Evolutionary conservation across 2,113 vertebrate genomes (phyloP).

Genomic region (Leucosticte australis): DNA sequence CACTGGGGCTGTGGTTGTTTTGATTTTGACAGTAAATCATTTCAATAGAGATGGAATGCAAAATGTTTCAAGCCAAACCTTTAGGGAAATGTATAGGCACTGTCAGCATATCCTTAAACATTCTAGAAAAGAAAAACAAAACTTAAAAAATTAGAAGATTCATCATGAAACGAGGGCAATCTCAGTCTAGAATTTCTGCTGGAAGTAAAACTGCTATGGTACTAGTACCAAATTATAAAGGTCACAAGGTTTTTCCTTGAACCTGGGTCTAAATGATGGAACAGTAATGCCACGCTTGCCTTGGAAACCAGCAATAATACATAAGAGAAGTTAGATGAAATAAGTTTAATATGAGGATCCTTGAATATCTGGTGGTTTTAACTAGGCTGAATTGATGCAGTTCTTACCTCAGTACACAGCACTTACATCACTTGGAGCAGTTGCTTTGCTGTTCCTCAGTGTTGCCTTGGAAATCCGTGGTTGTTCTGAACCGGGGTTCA

Average conservation of each 20-base stretch:
- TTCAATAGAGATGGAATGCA: constrained; percentile 10
- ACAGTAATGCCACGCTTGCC: not conserved
- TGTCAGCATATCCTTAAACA: not conserved
- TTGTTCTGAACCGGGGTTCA: not conserved
- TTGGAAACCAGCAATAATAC: not conserved
- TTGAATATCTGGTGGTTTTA: not conserved
- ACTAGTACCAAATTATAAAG: not conserved
- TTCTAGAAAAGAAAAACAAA: not conserved
- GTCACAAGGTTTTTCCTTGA: not conserved
- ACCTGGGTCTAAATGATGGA: not conserved
- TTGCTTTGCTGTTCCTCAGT: not conserved
- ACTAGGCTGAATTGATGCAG: not conserved
- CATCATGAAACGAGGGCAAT: not conserved
- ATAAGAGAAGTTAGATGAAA: not conserved
- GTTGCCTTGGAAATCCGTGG: not conserved
- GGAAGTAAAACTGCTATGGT: not conserved
- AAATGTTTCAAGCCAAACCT: not conserved
- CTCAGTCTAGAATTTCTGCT: not conserved
- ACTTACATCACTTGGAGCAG: not conserved
- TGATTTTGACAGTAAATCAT: constrained; percentile 41
- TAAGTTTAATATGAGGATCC: not conserved
- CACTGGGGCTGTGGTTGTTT: not conserved
- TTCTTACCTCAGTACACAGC: not conserved
- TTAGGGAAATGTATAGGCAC: not conserved
- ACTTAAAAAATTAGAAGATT: not conserved